Base-by-base conservation (phyloP, 2,113 vertebrate genomes). In the Ranitomeya variabilis region DNA sequence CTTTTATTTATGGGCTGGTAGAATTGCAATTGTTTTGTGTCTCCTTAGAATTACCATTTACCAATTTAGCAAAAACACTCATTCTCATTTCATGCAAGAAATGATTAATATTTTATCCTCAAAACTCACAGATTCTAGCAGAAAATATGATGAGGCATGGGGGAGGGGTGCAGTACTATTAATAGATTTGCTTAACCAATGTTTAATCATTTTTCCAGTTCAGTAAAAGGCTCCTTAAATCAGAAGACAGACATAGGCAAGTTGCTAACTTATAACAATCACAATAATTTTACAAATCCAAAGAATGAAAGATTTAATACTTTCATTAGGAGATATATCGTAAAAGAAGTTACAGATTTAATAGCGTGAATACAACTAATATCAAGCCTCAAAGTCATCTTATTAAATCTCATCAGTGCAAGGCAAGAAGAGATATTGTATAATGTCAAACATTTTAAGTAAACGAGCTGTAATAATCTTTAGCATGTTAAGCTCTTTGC, bases 201-300 rank as follows among this genome's bases (percentile, higher is more conserved):
- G 54, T 80, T 80, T 15, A 80, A 59, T 80, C n/a, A 80, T 80
- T 80, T 80, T 80, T 80, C 52, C 18, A 80, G 78, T 59, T 57
- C 78, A 80, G 78, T 80, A 80, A 59, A 80, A 59, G 18, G 55
- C 6, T 55, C 60, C 78, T 80, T 80, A 59, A 26, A 80, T 59
- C 55, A 60, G 55, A 26, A 79, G 77, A 12, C 5, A 54, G 74
- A 54, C 51, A 79, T 21, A 26, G 52, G 52, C 77, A 15, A 52
- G 51, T n/a, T 19, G 23, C 76, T 55, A 11, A 45, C 21, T 79
- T 26, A 57, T 26, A 79, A 79, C 77, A 79, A 79, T 79, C 77
- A 79, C 77, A 55, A 57, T 79, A 57, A 79, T 79, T 23, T 51
- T 23, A 23, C 52, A 57, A 79, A 79, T 79, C 77, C 77, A 55